Percentiles rank a stretch among this genome's conserved stretches.
Conservation (phyloP, 2,113 vertebrate species). For the Glaucidium brasilianum region DNA sequence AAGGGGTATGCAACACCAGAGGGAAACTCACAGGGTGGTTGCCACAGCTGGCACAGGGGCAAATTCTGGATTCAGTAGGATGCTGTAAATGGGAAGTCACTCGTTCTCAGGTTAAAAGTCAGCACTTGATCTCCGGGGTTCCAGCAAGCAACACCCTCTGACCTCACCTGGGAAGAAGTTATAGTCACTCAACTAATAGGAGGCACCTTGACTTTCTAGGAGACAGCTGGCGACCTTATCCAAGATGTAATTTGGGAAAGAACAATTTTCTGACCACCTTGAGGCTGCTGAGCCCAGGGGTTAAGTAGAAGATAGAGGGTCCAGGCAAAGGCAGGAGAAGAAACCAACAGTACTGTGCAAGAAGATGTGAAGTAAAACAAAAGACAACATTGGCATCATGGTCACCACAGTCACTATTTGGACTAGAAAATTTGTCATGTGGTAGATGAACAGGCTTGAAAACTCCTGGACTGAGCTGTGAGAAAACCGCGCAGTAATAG, state of each 20-base stretch:
- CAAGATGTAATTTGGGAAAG: not conserved
- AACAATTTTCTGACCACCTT: not conserved
- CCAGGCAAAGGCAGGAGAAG: not conserved
- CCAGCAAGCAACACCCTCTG: not conserved
- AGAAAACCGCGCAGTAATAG: not conserved
- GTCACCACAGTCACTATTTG: not conserved
- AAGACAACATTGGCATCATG: not conserved
- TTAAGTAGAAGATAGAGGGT: not conserved
- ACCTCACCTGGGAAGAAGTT: not conserved
- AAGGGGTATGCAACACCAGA: not conserved
- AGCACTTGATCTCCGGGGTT: not conserved
- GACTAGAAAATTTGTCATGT: not conserved
- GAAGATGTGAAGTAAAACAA: not conserved
- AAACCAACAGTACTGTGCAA: not conserved
- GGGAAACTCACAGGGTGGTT: not conserved
- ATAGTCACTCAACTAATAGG: not conserved
- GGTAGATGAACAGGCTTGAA: not conserved
- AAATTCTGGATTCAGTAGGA: not conserved
- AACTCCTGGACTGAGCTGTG: not conserved
- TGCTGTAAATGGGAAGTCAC: not conserved
- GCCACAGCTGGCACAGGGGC: fast-evolving
- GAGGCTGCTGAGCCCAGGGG: not conserved
- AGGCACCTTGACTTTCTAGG: not conserved
- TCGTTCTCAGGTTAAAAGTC: not conserved
- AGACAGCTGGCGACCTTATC: not conserved